phyloP scores from a whole-genome alignment of 2,113 vertebrate genomes.

The Ivindomyrus marchei region DNA sequence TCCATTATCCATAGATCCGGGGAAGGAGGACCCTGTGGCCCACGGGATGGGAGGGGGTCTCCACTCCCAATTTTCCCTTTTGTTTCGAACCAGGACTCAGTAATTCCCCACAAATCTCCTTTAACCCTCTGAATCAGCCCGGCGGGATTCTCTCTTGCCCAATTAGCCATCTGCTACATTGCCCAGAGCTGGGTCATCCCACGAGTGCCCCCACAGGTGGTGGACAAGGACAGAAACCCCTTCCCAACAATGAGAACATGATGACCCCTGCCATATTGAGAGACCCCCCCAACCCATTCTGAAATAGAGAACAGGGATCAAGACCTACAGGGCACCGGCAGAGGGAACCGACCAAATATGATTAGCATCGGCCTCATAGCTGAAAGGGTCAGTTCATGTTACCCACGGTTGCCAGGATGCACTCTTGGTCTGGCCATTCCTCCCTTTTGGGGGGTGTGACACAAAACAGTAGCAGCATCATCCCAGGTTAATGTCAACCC shows the following conservation, averaged over 20 bases:
- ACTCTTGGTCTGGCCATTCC: neutral
- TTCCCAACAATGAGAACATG: neutral
- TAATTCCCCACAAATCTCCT: conserved; percentile 59
- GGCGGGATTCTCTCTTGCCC: conserved; percentile 62
- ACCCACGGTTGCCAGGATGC: neutral
- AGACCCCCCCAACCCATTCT: neutral
- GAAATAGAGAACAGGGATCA: neutral
- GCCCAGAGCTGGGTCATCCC: neutral
- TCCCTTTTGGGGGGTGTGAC: neutral
- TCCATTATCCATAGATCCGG: conserved; percentile 22
- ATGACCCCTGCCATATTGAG: neutral
- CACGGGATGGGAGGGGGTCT: conserved; percentile 19
- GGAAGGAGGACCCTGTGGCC: conserved; percentile 9
- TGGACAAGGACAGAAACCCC: neutral
- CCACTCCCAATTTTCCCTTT: neutral
- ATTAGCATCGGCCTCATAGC: neutral
- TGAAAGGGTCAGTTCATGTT: neutral
- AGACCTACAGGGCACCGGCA: neutral
- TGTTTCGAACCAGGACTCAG: conserved; percentile 44
- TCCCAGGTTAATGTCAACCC: neutral
- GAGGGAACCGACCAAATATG: neutral
- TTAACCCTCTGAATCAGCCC: conserved; percentile 50
- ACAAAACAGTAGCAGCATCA: neutral
- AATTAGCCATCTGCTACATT: conserved; percentile 82
- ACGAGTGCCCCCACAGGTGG: neutral